Base-by-base conservation (phyloP, 2,113 vertebrate species). In the Jacana jacana region DNA sequence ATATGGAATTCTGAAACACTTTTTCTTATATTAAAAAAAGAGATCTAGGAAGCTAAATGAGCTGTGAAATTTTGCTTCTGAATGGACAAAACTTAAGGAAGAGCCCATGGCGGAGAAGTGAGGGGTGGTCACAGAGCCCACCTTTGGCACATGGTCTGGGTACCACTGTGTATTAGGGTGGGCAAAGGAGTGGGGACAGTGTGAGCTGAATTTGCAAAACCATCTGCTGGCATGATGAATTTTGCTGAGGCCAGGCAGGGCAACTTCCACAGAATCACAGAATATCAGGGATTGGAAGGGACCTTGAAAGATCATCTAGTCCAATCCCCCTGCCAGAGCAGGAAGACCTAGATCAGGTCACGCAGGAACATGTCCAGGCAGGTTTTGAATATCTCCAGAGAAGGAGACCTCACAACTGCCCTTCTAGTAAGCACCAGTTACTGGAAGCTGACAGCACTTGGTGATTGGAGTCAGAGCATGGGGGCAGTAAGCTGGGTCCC, bases 181-280 rank as follows among this genome's bases (percentile, higher is more conserved):
- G 35, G 51, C 23, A 10, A 1, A 28, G 28, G 18, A 30, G 30
- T 1, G 4, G 3, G n/a, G 18, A 4, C 4, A 3, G 23, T 2
- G 30, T 2, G 71, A 42, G 61, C 1, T 30, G 35, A 13, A 17
- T 42, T 28, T 20, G 63, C 54, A 17, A 15, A 27, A 5, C 42
- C 8, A 7, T 7, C 69, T 37, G 25, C 54, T 22, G 63, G 30
- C 72, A 37, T 5, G 1, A 5, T 4, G n/a, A 5, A 30, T 40
- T 25, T 9, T 24, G 35, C 15, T 0, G 3, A 35, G 24, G 83
- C 10, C 24, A 4, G 44, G 44, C 51, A 31, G 30, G 25, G 37
- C 72, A 14, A 73, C 25, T 6, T 4, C 11, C n/a, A 35, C n/a
- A n/a, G n/a, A n/a, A n/a, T n/a, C n/a, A n/a, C n/a, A n/a, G n/a